Percentiles rank a stretch among this genome's conserved stretches.
phyloP scores from a whole-genome alignment of 2,113 vertebrate species.

The Megaceryle torquata region DNA sequence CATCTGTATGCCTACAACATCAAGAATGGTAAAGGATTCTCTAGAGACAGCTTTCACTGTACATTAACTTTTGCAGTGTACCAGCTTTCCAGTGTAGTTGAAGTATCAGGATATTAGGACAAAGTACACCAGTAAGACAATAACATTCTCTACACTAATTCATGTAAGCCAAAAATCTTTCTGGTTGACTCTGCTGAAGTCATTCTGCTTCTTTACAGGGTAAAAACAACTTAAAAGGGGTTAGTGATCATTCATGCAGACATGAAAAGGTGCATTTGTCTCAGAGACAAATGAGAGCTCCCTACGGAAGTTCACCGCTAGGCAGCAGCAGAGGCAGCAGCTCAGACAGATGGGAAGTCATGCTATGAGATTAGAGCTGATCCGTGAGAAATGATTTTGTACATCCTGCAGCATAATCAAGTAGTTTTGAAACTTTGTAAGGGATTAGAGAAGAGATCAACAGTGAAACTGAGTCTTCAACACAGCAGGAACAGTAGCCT shows the following conservation, averaged over 20 bases:
- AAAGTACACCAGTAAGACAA: background rate
- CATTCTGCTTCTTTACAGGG: background rate
- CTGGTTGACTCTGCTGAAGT: background rate
- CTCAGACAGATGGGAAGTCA: background rate
- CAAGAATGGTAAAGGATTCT: background rate
- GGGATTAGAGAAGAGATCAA: background rate
- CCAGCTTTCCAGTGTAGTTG: background rate
- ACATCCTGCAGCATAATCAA: background rate
- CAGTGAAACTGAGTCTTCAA: background rate
- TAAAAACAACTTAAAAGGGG: background rate
- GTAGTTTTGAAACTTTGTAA: background rate
- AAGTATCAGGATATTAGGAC: background rate
- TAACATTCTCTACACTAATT: background rate
- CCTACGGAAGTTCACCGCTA: background rate
- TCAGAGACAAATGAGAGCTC: background rate
- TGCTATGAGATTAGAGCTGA: background rate
- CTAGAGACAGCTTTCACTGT: background rate
- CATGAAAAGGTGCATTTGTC: background rate
- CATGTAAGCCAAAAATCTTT: background rate
- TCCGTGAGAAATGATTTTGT: background rate
- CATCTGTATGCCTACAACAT: background rate
- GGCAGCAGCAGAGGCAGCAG: background rate
- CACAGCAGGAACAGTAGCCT: background rate
- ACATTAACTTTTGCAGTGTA: conserved; percentile 1
- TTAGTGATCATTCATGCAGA: background rate